A percentile compares a stretch with the other conserved stretches of the same genome.
phyloP scores from a whole-genome alignment of 2,888 invertebrate species.

The Synergus laeviventris region DNA sequence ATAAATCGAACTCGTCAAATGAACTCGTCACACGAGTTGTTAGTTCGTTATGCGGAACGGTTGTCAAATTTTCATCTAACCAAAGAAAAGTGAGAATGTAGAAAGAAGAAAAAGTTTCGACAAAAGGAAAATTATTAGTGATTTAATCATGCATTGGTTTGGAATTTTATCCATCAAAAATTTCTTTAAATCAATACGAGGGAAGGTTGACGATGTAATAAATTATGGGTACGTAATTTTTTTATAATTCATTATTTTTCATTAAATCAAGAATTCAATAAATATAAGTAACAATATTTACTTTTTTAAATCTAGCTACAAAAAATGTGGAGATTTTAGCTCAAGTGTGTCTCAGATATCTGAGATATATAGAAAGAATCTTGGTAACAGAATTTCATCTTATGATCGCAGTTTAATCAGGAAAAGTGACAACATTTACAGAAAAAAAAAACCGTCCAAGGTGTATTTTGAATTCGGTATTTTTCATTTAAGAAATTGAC shows the following conservation, averaged over 20 bases:
- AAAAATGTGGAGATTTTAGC: neutral
- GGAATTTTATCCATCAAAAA: neutral
- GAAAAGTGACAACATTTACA: neutral
- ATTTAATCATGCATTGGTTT: neutral
- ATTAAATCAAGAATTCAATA: neutral
- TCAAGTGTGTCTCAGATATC: neutral
- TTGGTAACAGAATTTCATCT: neutral
- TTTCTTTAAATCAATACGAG: neutral
- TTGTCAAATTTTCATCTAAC: conserved; percentile 16
- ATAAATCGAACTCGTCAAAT: neutral
- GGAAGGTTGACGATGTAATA: neutral
- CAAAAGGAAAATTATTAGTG: conserved; percentile 6
- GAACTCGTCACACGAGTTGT: no score
- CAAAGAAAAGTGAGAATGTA: neutral
- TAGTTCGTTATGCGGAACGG: neutral
- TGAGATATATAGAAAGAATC: neutral
- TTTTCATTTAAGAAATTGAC: neutral
- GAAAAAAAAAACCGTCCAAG: neutral
- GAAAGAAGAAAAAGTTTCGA: no score
- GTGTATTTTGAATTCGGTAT: neutral
- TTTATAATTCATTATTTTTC: neutral
- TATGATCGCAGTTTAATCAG: neutral
- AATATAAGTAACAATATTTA: neutral
- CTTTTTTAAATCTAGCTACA: neutral
- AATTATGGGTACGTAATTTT: conserved; percentile 1